phyloP scores from a whole-genome alignment of 1,140 invertebrate species.

The Caenorhabditis inopinata region DNA sequence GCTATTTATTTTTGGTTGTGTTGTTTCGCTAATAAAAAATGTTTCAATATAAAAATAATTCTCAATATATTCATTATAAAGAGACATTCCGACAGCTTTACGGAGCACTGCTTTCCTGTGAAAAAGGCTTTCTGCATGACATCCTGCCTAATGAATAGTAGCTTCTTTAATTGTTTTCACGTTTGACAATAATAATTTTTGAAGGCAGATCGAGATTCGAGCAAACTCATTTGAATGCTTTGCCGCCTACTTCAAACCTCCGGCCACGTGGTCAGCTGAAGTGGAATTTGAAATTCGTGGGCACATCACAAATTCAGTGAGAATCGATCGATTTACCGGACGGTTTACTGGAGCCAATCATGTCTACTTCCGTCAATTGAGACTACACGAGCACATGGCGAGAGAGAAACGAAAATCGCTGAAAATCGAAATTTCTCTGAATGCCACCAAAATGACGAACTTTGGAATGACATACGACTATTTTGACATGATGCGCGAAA shows the following conservation, averaged over 20 bases:
- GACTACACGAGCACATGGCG: background rate
- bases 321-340: background rate
- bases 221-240: background rate
- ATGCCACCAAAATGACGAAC: background rate
- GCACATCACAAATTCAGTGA: background rate
- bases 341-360: background rate
- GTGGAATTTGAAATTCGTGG: background rate
- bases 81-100: no score
- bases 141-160: background rate
- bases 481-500: background rate
- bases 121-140: background rate
- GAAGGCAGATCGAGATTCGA: background rate
- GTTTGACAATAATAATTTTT: background rate
- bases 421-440: background rate
- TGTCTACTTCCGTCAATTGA: background rate
- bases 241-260: background rate
- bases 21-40: no score
- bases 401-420: background rate
- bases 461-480: background rate
- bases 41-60: no score
- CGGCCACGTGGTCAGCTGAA: background rate
- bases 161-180: background rate
- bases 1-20: no score
- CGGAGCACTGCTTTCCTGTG: no score
- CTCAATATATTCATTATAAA: no score